Percentiles rank a stretch among this genome's conserved stretches.
These are phyloP conservation scores for Parnassius apollo DNA, from an alignment of 2,888 invertebrate genomes.

Conservation along the genomic window DNA sequence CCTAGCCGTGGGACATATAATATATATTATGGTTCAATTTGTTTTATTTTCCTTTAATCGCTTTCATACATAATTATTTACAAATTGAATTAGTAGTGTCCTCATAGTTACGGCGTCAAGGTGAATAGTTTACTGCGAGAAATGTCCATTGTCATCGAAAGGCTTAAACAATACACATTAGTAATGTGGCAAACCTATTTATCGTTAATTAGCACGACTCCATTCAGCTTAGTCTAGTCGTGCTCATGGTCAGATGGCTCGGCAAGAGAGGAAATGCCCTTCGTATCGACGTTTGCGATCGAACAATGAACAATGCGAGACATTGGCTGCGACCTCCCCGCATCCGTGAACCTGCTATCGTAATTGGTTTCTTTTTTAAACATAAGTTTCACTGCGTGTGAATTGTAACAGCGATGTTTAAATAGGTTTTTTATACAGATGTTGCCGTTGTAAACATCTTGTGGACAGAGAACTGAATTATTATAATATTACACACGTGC, in stretches of 20 bases:
- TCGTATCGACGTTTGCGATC: conserved; percentile 48
- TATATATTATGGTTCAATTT: too few species aligned
- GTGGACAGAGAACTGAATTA: too few species aligned
- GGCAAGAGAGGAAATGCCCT: conserved; percentile 70
- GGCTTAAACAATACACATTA: conserved; percentile 2
- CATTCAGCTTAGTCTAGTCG: conserved; percentile 30
- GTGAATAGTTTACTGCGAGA: not conserved
- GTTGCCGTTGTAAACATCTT: too few species aligned
- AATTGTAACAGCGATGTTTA: not conserved
- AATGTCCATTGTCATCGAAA: conserved; percentile 7
- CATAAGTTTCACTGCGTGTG: not conserved
- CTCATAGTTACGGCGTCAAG: too few species aligned
- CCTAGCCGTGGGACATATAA: too few species aligned
- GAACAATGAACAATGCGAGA: conserved; percentile 71
- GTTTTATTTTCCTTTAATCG: too few species aligned
- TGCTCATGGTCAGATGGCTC: conserved; percentile 55
- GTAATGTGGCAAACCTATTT: conserved; percentile 9
- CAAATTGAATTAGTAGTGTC: not conserved
- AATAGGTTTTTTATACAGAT: not conserved
- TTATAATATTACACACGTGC: too few species aligned
- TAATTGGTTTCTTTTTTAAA: conserved; percentile 18
- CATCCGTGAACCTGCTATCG: conserved; percentile 54
- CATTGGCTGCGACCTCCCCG: conserved; percentile 62
- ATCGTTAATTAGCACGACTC: conserved; percentile 21
- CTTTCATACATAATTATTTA: not conserved